Evolutionary conservation across 2,797 vertebrate genomes (phyloP).

Genomic region (Euphonia xanthogaster): DNA sequence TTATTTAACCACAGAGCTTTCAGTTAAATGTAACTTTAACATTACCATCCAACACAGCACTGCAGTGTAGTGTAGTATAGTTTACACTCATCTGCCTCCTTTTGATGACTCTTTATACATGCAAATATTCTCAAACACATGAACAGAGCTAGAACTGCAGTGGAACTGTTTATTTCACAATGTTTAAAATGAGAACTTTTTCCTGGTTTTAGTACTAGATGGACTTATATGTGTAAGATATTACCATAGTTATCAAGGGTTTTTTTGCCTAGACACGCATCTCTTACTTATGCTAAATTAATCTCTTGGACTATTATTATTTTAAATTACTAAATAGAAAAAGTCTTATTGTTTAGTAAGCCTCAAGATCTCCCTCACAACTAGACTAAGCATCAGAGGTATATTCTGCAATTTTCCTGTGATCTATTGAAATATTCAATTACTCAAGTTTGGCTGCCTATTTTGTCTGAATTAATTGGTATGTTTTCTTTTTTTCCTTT

Average conservation of each 20-base stretch:
- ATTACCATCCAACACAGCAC: not conserved
- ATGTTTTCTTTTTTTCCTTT: slow-evolving; percentile 9
- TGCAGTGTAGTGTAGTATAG: not conserved
- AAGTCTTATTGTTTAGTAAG: not conserved
- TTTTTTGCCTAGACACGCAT: not conserved
- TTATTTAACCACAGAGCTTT: not conserved
- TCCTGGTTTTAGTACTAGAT: not conserved
- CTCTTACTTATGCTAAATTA: not conserved
- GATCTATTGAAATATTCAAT: not conserved
- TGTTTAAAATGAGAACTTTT: not conserved
- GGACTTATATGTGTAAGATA: not conserved
- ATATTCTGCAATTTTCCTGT: not conserved
- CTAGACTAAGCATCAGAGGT: not conserved
- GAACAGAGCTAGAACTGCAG: not conserved
- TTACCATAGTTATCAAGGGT: not conserved
- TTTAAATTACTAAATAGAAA: not conserved
- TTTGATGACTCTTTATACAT: not conserved
- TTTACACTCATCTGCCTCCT: not conserved
- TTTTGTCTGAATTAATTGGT: not conserved
- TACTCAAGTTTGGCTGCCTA: not conserved
- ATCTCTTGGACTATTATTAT: not conserved
- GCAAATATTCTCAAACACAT: not conserved
- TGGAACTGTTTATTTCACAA: not conserved
- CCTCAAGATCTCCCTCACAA: not conserved
- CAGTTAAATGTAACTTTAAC: not conserved